phyloP scores from a whole-genome alignment of 2,888 invertebrate genomes.

The Gandaritis pyraliata region DNA sequence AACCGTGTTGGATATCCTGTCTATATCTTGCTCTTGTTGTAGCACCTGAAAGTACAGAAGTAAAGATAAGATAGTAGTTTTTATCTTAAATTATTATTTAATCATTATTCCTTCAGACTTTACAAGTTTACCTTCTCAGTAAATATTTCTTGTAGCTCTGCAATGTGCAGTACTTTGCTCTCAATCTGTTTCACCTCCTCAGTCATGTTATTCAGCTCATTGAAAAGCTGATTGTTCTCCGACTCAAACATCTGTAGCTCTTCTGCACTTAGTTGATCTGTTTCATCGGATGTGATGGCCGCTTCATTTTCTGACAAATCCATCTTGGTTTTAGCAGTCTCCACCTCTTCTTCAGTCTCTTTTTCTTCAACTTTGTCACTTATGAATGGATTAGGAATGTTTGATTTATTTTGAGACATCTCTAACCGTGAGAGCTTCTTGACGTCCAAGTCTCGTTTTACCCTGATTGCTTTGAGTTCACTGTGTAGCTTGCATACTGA shows the following conservation, averaged over 20 bases:
- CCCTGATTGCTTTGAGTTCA: constrained; percentile 93
- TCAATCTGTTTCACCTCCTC: constrained; percentile 96
- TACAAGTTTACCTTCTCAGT: constrained; percentile 91
- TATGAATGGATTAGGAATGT: constrained; percentile 66
- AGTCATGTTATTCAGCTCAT: constrained; percentile 93
- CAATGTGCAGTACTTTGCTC: constrained; percentile 97
- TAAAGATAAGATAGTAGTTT: background rate
- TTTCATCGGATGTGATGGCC: constrained; percentile 83
- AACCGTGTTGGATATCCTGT: constrained; percentile 94
- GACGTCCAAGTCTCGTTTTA: constrained; percentile 93
- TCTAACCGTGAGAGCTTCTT: constrained; percentile 91
- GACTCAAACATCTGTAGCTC: constrained; percentile 97
- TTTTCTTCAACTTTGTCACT: constrained; percentile 55
- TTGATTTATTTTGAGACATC: constrained; percentile 58
- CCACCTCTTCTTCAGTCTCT: constrained; percentile 51
- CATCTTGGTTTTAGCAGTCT: constrained; percentile 60
- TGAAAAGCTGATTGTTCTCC: constrained; percentile 94
- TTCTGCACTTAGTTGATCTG: constrained; percentile 90
- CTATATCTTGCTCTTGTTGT: constrained; percentile 97
- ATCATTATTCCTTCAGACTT: no score
- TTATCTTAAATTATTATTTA: no score
- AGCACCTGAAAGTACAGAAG: constrained; percentile 84
- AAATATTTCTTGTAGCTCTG: constrained; percentile 97
- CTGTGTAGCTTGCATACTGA: constrained; percentile 94
- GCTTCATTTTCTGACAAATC: constrained; percentile 75